phyloP scores from a whole-genome alignment of 2,797 vertebrate genomes.

The Malurus leucopterus region DNA sequence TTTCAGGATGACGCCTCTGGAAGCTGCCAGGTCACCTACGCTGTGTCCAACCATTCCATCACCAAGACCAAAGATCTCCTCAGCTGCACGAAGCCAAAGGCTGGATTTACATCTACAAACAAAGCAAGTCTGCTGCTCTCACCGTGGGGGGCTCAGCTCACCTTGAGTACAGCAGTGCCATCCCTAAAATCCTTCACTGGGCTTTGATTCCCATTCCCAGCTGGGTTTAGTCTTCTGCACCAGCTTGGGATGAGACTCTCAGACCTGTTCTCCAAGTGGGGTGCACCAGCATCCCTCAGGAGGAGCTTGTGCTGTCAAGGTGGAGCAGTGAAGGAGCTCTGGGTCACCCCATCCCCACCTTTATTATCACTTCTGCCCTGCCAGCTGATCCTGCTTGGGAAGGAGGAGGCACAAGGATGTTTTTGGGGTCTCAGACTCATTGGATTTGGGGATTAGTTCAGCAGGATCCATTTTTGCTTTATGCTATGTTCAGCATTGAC shows the following conservation, averaged over 20 bases:
- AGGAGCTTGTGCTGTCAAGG: background rate
- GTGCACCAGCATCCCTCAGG: background rate
- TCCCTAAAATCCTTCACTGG: background rate
- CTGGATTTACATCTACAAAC: slow-evolving; percentile 40
- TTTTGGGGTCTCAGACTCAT: background rate
- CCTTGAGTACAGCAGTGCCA: background rate
- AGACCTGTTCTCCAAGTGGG: background rate
- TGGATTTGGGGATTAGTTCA: background rate
- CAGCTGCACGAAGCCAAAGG: slow-evolving; percentile 28
- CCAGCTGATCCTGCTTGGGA: background rate
- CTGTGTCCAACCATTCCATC: background rate
- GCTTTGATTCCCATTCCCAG: background rate
- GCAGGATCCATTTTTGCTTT: background rate
- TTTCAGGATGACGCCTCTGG: slow-evolving; percentile 63
- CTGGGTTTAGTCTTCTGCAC: background rate
- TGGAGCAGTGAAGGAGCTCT: background rate
- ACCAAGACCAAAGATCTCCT: slow-evolving; percentile 61
- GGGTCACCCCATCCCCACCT: background rate
- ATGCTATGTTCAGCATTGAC: background rate
- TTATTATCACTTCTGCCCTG: background rate
- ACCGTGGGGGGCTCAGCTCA: background rate
- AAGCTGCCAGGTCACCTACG: slow-evolving; percentile 54
- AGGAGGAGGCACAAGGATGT: background rate
- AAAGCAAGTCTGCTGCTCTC: slow-evolving; percentile 49
- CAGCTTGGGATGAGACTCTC: background rate